Percentiles rank a stretch among this genome's conserved stretches.
Conservation (phyloP, 2,797 vertebrate genomes). For the Mallotus villosus region DNA sequence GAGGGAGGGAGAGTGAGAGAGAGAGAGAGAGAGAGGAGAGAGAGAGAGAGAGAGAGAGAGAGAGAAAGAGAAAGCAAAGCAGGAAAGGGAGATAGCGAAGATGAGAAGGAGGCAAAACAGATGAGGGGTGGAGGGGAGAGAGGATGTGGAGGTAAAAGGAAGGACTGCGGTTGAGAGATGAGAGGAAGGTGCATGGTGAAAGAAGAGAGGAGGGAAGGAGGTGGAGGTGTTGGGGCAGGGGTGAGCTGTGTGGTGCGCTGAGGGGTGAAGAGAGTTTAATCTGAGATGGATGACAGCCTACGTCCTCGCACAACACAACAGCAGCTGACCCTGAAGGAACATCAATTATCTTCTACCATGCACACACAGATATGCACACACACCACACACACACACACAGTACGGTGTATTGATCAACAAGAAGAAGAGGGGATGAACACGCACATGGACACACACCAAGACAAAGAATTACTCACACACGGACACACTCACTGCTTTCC, state of each 20-base stretch:
- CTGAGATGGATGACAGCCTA: conserved; percentile 33
- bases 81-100: no score
- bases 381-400: neutral
- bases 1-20: conserved; percentile 1
- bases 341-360: conserved; percentile 7
- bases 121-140: neutral
- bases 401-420: neutral
- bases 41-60: neutral
- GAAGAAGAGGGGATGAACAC: neutral
- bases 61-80: no score
- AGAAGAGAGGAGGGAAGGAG: neutral
- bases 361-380: neutral
- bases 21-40: neutral
- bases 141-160: neutral
- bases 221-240: neutral
- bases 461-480: conserved; percentile 6
- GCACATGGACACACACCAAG: neutral
- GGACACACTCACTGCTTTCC: neutral
- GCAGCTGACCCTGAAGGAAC: conserved; percentile 18
- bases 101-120: no score
- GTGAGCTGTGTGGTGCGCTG: neutral
- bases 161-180: neutral
- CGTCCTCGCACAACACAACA: conserved; percentile 3
- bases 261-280: conserved; percentile 1
- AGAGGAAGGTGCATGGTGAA: neutral